Conservation (phyloP, 2,888 invertebrate genomes). For the Coecobrya sp. region DNA sequence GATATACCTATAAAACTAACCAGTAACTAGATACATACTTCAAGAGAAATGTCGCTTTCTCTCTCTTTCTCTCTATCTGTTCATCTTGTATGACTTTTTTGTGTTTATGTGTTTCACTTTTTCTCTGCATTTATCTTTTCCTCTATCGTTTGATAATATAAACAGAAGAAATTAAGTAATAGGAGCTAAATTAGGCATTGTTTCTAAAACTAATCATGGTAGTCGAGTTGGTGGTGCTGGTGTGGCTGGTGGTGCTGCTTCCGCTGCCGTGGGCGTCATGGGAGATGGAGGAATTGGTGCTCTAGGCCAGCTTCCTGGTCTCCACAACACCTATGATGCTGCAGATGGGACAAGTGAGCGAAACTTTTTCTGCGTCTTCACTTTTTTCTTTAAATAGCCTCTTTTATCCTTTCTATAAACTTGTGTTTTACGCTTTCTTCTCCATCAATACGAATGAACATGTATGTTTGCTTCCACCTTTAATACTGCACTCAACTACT, state of each 20-base stretch:
- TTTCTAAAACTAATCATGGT: slow-evolving; percentile 80
- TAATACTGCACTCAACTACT: background rate
- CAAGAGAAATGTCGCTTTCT: background rate
- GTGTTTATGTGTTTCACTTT: slow-evolving; percentile 40
- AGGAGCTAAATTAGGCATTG: slow-evolving; percentile 84
- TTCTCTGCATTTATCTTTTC: slow-evolving; percentile 44
- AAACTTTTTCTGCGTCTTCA: slow-evolving; percentile 66
- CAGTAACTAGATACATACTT: background rate
- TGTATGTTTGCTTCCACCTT: slow-evolving; percentile 5
- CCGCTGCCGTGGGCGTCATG: slow-evolving; percentile 73
- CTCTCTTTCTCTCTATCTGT: background rate
- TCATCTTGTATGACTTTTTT: slow-evolving; percentile 40
- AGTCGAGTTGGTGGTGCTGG: slow-evolving; percentile 71
- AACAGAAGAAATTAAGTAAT: slow-evolving; percentile 33
- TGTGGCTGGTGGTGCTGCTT: slow-evolving; percentile 72
- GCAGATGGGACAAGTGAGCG: slow-evolving; percentile 83
- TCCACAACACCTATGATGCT: slow-evolving; percentile 82
- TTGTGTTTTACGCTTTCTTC: slow-evolving; percentile 5
- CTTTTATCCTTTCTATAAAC: slow-evolving; percentile 19
- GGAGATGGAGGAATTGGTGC: slow-evolving; percentile 76
- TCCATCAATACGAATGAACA: background rate
- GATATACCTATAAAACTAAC: background rate
- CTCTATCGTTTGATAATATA: slow-evolving; percentile 30
- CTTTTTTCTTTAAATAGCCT: slow-evolving; percentile 27
- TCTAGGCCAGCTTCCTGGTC: slow-evolving; percentile 69